These are phyloP conservation scores for Monochamus alternatus DNA, from an alignment of 2,888 invertebrate genomes.

Conservation along the genomic window DNA sequence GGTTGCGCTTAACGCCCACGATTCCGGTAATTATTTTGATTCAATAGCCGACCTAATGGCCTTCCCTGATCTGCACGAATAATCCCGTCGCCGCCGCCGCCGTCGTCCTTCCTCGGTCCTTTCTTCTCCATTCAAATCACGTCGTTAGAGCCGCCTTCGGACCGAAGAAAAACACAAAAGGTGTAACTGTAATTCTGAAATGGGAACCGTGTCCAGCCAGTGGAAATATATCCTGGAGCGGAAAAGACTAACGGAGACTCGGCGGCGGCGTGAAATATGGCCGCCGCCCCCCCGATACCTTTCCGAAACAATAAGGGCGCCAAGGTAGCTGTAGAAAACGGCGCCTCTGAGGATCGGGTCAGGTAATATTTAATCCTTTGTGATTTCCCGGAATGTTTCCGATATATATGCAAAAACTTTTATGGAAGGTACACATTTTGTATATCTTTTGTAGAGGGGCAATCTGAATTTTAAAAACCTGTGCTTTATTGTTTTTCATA, in stretches of 20 bases:
- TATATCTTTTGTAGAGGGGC: background rate
- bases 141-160: constrained; percentile 34
- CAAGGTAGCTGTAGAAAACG: constrained; percentile 30
- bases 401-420: background rate
- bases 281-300: constrained; percentile 21
- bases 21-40: constrained; percentile 29
- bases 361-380: constrained; percentile 15
- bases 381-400: background rate
- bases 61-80: constrained; percentile 41
- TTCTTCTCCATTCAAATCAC: constrained; percentile 38
- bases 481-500: too few species aligned
- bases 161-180: constrained; percentile 41
- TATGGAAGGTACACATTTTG: background rate
- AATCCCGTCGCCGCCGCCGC: constrained; percentile 29
- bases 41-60: constrained; percentile 37
- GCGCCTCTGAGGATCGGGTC: constrained; percentile 18
- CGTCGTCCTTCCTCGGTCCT: constrained; percentile 10
- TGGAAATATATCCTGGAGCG: constrained; percentile 41
- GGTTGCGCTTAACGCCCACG: constrained; percentile 11
- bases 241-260: constrained; percentile 30
- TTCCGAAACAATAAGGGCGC: constrained; percentile 38
- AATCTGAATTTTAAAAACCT: background rate
- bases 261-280: constrained; percentile 31
- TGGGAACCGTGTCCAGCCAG: constrained; percentile 43
- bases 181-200: constrained; percentile 42